A percentile compares a stretch with the other conserved stretches of the same genome.
These are phyloP conservation scores for Alcis repandata DNA, from an alignment of 2,888 invertebrate genomes.

Conservation along the genomic window DNA sequence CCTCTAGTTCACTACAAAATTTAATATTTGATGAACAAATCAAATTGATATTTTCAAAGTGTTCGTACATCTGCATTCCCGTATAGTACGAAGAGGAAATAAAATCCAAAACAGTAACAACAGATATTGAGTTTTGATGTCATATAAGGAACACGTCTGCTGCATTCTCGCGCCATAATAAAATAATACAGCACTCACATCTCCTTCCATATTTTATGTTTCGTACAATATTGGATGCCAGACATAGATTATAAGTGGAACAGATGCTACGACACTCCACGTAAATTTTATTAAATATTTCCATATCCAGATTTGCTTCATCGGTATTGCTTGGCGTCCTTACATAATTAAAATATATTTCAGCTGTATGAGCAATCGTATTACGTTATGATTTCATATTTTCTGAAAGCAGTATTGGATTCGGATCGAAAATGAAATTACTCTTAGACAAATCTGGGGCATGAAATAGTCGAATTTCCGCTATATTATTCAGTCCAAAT, in stretches of 20 bases:
- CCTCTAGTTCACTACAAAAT: no score
- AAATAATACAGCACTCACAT: slow-evolving; percentile 64
- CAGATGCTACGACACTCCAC: slow-evolving; percentile 32
- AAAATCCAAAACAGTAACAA: slow-evolving; percentile 63
- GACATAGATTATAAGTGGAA: slow-evolving; percentile 36
- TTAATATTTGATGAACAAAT: no score
- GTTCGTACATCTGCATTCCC: no score
- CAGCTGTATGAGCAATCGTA: slow-evolving; percentile 19
- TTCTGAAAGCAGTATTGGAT: slow-evolving; percentile 14
- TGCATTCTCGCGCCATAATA: slow-evolving; percentile 73
- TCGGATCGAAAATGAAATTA: background rate
- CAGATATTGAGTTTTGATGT: slow-evolving; percentile 81
- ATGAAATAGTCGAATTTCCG: no score
- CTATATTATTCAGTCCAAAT: no score
- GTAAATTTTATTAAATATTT: slow-evolving; percentile 40
- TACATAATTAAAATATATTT: slow-evolving; percentile 33
- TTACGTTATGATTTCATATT: slow-evolving; percentile 17
- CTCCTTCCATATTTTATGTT: slow-evolving; percentile 39
- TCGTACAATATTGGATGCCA: slow-evolving; percentile 41
- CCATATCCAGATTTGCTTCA: slow-evolving; percentile 29
- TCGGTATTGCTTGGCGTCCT: slow-evolving; percentile 24
- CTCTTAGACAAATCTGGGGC: no score
- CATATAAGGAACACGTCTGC: slow-evolving; percentile 71
- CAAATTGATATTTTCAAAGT: no score
- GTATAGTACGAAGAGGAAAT: no score